Evolutionary conservation across 1,140 invertebrate genomes (phyloP), one percentile per base, ranked within the genome.

Genomic region (Ceratoteleas bidentatus): DNA sequence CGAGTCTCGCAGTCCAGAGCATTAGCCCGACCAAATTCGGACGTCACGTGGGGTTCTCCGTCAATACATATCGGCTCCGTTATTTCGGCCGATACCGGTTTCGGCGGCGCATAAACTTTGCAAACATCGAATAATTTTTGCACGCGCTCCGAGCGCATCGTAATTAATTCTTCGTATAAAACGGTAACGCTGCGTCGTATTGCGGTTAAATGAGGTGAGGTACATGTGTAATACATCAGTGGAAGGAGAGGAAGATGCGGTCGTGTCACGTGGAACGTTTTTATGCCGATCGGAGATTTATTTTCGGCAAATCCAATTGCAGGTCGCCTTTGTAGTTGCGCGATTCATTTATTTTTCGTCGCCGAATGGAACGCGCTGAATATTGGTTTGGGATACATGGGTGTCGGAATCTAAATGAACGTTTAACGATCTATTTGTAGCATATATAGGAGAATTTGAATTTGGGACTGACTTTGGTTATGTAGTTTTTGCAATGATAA

Each of bases 121-220:
- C 14, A 81, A 81, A 81, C 72, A 57, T 49, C 79, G 65, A 56
- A 76, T 76, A 76, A 69, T 54, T 72, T 72, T 9, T 36, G 49
- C 60, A 50, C 45, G 43, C 52, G 52, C 52, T 81, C 38, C 61
- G n/a, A 81, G 68, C 61, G 58, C 72, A 73, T 72, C 50, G 73
- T 33, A 81, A 81, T 81, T 76, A 76, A 81, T 61, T 73, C 66
- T 68, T 24, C 54, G 62, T 68, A 70, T 74, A 64, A 81, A 81
- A 75, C 74, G 52, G 36, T 73, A 73, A 50, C 57, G 74, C 57
- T 81, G 70, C 62, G 53, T 69, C 69, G 74, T 64, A 62, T 38
- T 49, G 62, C 33, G 56, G 43, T 68, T 15, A 80, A 74, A 64
- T 52, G 43, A 64, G 13, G 65, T 66, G 61, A 65, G 32, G 13